Percentiles rank a stretch among this genome's conserved stretches.
Conservation (phyloP, 2,888 invertebrate genomes). For the Anaspis maculata region DNA sequence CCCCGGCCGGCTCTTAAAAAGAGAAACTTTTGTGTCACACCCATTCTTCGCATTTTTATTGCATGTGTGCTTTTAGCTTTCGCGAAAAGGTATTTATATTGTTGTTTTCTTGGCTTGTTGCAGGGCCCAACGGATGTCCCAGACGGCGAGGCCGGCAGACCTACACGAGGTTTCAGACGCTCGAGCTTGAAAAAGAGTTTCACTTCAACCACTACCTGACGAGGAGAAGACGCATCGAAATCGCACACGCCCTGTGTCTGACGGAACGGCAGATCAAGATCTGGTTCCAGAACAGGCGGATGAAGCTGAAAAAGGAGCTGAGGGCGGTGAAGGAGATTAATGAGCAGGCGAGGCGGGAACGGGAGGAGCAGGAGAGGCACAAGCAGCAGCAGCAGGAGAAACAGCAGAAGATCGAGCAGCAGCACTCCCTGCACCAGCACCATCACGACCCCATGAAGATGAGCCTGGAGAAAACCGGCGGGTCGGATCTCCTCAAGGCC, state of each 20-base stretch:
- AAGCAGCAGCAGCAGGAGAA: constrained; percentile 85
- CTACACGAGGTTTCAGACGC: constrained; percentile 95
- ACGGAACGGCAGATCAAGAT: constrained; percentile 96
- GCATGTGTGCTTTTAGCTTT: too few species aligned
- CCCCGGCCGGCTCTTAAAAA: too few species aligned
- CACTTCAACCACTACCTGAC: constrained; percentile 97
- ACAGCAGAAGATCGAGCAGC: constrained; percentile 67
- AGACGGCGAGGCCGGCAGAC: constrained; percentile 92
- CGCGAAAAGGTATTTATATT: too few species aligned
- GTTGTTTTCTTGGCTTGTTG: constrained; percentile 38
- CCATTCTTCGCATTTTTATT: constrained; percentile 20
- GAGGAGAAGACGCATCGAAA: constrained; percentile 91
- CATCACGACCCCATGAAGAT: constrained; percentile 66
- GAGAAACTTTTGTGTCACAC: too few species aligned
- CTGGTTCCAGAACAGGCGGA: constrained; percentile 94
- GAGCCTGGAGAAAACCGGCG: constrained; percentile 60
- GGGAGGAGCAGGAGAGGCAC: constrained; percentile 86
- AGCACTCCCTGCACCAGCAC: constrained; percentile 52
- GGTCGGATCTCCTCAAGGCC: constrained; percentile 66
- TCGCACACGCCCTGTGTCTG: constrained; percentile 90
- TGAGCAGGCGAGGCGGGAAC: constrained; percentile 83
- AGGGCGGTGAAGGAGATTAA: constrained; percentile 92
- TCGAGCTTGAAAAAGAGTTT: constrained; percentile 97
- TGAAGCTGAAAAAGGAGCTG: constrained; percentile 94
- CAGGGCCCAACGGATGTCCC: constrained; percentile 94